phyloP scores from a whole-genome alignment of 2,797 vertebrate genomes.

The Notolabrus celidotus region DNA sequence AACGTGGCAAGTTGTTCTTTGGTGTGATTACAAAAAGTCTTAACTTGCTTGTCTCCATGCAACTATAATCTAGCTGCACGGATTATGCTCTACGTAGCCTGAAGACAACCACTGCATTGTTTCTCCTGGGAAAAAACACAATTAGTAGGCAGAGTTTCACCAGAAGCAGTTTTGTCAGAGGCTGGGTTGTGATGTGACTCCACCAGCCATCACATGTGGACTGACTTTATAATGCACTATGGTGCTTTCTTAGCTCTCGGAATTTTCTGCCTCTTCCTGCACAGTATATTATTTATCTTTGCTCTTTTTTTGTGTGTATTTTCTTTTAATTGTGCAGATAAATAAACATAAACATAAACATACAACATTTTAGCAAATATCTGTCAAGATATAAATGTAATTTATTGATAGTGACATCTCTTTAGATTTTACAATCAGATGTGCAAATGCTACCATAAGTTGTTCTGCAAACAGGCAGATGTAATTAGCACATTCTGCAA shows the following conservation, averaged over 20 bases:
- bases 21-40: conserved; percentile 43
- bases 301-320: too few species aligned
- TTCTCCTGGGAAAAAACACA: conserved; percentile 61
- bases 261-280: too few species aligned
- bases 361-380: conserved; percentile 15
- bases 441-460: background rate
- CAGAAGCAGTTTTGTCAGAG: conserved; percentile 27
- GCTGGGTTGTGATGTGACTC: conserved; percentile 19
- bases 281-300: too few species aligned
- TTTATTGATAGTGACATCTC: background rate
- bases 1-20: conserved; percentile 44
- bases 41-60: conserved; percentile 57
- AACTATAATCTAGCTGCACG: conserved; percentile 72
- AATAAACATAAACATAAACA: too few species aligned
- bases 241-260: too few species aligned
- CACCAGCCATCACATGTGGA: background rate
- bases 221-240: conserved; percentile 14
- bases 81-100: conserved; percentile 63
- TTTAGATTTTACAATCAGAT: background rate
- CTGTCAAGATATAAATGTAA: background rate
- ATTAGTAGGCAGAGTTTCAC: conserved; percentile 45
- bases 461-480: background rate
- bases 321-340: too few species aligned
- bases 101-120: conserved; percentile 74
- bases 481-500: background rate